A percentile compares a stretch with the other conserved stretches of the same genome.
Evolutionary conservation across 1,140 invertebrate species (phyloP).

Genomic region (Leptonema lineaticorne): DNA sequence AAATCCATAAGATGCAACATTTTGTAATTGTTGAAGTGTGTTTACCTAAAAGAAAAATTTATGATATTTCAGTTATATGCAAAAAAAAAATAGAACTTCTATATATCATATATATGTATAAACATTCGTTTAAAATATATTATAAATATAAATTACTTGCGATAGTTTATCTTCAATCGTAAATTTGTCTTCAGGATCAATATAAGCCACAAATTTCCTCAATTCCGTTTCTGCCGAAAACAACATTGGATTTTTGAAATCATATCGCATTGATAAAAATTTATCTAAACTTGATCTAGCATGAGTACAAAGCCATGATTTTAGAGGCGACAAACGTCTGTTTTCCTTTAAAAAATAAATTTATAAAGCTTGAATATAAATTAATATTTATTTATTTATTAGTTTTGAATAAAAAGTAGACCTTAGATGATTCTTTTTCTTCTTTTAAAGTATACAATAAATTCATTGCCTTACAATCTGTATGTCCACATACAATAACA

Average conservation of each 20-base stretch:
- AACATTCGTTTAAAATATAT: conserved; percentile 4
- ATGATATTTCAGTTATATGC: background rate
- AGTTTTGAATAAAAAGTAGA: conserved; percentile 43
- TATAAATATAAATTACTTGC: conserved; percentile 62
- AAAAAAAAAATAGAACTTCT: background rate
- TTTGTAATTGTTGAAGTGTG: conserved; percentile 90
- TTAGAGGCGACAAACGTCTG: conserved; percentile 80
- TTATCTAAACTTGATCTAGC: conserved; percentile 79
- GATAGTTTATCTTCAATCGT: conserved; percentile 89
- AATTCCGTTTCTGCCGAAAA: conserved; percentile 86
- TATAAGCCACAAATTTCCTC: conserved; percentile 88
- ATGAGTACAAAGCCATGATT: conserved; percentile 89
- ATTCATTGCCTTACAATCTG: conserved; percentile 98
- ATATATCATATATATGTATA: background rate
- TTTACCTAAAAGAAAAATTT: conserved; percentile 69
- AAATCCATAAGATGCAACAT: conserved; percentile 93
- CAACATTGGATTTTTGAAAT: conserved; percentile 73
- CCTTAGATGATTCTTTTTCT: conserved; percentile 71
- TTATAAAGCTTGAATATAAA: background rate
- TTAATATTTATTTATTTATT: background rate
- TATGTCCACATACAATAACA: conserved; percentile 95
- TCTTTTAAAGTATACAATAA: conserved; percentile 81
- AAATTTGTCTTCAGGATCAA: conserved; percentile 91
- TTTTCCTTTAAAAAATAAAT: conserved; percentile 63
- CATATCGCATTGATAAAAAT: conserved; percentile 74